Conservation (phyloP, 2,113 vertebrate species). For the Origma solitaria region DNA sequence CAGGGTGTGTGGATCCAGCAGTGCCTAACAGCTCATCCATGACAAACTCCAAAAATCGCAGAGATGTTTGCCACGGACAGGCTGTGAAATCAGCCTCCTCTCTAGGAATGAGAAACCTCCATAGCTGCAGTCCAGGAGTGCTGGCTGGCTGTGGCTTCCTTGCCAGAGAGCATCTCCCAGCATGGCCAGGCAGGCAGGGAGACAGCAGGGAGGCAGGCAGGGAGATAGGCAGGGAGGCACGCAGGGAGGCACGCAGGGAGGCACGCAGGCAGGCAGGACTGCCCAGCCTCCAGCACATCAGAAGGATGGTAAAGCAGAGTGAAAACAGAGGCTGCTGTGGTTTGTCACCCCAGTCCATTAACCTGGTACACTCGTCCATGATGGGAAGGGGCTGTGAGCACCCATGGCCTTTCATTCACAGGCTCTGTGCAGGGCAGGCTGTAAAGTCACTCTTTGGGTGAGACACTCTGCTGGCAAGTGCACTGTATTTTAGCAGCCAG, state of each 20-base stretch:
- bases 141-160: not conserved
- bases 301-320: not conserved
- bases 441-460: not conserved
- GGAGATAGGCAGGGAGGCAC: not conserved
- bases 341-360: not conserved
- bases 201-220: not conserved
- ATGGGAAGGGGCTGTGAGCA: not conserved
- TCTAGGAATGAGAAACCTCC: constrained; percentile 35
- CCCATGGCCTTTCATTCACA: not conserved
- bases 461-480: not conserved
- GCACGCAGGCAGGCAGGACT: not conserved
- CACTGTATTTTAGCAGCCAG: constrained; percentile 17
- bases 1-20: rapidly evolving
- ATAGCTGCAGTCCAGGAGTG: not conserved
- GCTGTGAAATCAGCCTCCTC: constrained; percentile 37
- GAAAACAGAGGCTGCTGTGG: not conserved
- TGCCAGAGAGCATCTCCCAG: not conserved
- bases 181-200: not conserved
- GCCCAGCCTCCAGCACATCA: not conserved
- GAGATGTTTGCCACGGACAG: not conserved
- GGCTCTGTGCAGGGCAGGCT: not conserved
- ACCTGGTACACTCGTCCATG: rapidly evolving
- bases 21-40: not conserved
- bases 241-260: not conserved
- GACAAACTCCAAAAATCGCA: not conserved